A percentile compares a stretch with the other conserved stretches of the same genome.
Evolutionary conservation across 2,113 vertebrate genomes (phyloP).

Genomic region (Oreotrochilus melanogaster): DNA sequence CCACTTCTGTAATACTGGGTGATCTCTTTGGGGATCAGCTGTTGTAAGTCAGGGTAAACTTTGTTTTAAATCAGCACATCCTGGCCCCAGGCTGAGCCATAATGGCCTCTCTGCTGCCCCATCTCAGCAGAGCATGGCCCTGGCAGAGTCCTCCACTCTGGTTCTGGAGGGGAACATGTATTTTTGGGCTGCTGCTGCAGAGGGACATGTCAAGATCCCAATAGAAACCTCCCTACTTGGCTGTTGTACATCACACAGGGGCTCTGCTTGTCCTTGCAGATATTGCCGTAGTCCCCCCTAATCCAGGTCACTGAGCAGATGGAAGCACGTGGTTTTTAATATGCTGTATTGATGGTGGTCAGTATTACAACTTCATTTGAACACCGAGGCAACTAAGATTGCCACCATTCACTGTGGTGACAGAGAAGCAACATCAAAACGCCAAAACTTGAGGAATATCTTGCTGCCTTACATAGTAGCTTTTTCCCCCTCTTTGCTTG

Average conservation of each 20-base stretch:
- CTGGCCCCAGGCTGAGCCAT: not conserved
- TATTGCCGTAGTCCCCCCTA: not conserved
- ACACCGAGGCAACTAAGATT: not conserved
- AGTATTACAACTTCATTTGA: not conserved
- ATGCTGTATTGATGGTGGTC: not conserved
- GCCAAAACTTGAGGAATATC: not conserved
- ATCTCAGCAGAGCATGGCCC: not conserved
- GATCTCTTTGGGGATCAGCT: not conserved
- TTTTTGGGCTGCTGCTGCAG: not conserved
- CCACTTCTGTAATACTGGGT: not conserved
- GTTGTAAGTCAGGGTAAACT: fast-evolving
- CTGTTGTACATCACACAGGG: not conserved
- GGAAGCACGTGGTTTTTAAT: not conserved
- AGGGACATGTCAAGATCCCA: not conserved
- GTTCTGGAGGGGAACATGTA: not conserved
- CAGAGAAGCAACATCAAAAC: not conserved
- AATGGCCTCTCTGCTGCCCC: not conserved
- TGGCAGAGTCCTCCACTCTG: not conserved
- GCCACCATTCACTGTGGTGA: not conserved
- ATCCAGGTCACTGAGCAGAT: not conserved
- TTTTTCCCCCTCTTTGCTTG: not conserved
- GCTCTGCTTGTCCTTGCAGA: not conserved
- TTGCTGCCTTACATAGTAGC: not conserved
- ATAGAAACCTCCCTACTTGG: not conserved
- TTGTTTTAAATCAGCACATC: not conserved